phyloP scores from a whole-genome alignment of 2,797 vertebrate genomes.

The Pelochelys cantorii region DNA sequence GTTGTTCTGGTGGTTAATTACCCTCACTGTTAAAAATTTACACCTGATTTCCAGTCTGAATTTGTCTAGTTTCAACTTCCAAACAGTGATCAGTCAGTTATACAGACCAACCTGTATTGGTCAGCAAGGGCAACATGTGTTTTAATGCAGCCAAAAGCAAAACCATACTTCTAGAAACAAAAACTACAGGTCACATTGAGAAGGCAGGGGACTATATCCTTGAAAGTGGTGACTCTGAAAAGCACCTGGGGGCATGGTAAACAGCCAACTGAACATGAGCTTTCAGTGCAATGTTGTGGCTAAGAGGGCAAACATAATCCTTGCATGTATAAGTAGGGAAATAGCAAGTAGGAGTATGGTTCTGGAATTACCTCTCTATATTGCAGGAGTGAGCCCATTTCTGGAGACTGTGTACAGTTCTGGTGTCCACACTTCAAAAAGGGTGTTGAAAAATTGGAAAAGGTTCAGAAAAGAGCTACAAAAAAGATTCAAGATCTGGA shows the following conservation, averaged over 20 bases:
- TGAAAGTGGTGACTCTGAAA: neutral
- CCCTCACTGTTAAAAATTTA: neutral
- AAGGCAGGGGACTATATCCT: neutral
- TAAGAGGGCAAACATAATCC: neutral
- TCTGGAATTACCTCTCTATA: neutral
- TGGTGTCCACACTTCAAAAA: neutral
- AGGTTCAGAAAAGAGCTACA: neutral
- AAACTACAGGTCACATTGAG: neutral
- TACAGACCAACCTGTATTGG: too few species aligned
- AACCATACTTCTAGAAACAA: neutral
- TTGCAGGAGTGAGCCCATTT: neutral
- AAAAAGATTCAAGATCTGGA: neutral
- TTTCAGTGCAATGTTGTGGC: neutral
- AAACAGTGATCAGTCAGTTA: neutral
- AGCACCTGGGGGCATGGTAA: neutral
- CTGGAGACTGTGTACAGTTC: neutral
- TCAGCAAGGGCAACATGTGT: too few species aligned
- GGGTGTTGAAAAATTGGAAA: neutral
- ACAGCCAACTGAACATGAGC: neutral
- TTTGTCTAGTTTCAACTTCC: neutral
- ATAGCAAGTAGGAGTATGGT: neutral
- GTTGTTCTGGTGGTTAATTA: neutral
- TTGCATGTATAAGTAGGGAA: neutral
- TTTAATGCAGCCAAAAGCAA: neutral
- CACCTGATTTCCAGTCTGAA: neutral